Evolutionary conservation across 1,140 invertebrate species (phyloP).

Genomic region (Sitobion miscanthi): DNA sequence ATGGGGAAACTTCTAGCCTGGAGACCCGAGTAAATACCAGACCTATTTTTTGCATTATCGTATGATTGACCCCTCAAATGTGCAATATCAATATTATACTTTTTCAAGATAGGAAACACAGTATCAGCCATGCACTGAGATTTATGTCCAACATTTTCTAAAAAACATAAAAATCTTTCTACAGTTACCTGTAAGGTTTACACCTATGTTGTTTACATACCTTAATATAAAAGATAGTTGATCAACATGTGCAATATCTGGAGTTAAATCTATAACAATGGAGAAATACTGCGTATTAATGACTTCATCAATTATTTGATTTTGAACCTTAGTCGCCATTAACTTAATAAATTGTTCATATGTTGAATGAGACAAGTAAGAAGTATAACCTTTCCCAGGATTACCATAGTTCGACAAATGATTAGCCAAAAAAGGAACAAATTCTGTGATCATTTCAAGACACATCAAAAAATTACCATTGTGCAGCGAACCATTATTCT

Average conservation of each 20-base stretch:
- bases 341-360: conserved; percentile 61
- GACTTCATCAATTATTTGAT: conserved; percentile 60
- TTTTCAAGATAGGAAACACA: conserved; percentile 40
- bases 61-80: conserved; percentile 60
- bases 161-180: conserved; percentile 54
- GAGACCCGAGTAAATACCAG: conserved; percentile 21
- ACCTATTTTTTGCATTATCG: conserved; percentile 58
- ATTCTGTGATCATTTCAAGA: conserved; percentile 61
- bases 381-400: conserved; percentile 60
- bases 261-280: conserved; percentile 57
- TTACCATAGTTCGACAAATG: conserved; percentile 61
- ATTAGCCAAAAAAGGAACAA: conserved; percentile 61
- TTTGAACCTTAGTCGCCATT: conserved; percentile 58
- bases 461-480: conserved; percentile 58
- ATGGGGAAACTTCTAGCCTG: conserved; percentile 26
- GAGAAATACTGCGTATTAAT: conserved; percentile 62
- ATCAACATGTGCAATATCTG: conserved; percentile 47
- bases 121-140: neutral
- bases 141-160: conserved; percentile 44
- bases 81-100: conserved; percentile 51
- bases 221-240: conserved; percentile 57
- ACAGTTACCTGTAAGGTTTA: neutral
- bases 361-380: conserved; percentile 61
- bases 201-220: conserved; percentile 55
- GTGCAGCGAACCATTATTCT: conserved; percentile 5